Evolutionary conservation across 2,113 vertebrate species (phyloP).

Genomic region (Arizona elegans): DNA sequence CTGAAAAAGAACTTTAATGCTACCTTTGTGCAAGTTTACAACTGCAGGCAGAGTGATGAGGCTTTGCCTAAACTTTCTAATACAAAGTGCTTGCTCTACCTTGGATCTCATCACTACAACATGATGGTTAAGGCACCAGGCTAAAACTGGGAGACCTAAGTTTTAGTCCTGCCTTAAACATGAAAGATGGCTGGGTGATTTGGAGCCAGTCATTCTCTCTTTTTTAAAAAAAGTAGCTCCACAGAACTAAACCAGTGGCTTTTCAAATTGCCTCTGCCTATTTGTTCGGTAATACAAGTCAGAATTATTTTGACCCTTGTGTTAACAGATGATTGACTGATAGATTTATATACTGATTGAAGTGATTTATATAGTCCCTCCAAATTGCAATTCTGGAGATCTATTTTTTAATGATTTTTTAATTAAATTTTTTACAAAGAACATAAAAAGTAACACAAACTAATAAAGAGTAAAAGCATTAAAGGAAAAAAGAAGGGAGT

Average conservation of each 20-base stretch:
- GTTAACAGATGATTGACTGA: not conserved
- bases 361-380: not conserved
- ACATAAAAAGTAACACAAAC: not conserved
- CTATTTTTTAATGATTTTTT: not conserved
- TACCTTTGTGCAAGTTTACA: not conserved
- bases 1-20: not conserved
- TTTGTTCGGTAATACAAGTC: not conserved
- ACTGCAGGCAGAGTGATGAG: not conserved
- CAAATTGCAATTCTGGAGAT: not conserved
- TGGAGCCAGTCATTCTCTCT: not conserved
- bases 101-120: not conserved
- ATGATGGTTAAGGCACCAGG: not conserved
- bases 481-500: not conserved
- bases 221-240: not conserved
- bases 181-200: not conserved
- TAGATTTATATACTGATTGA: not conserved
- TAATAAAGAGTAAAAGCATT: not conserved
- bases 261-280: not conserved
- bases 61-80: not conserved
- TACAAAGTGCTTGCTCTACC: not conserved
- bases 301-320: not conserved
- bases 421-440: not conserved
- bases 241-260: not conserved
- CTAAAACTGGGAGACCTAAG: not conserved
- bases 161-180: not conserved